Conservation (phyloP, 1,140 invertebrate genomes). For the Trachymyrmex septentrionalis region DNA sequence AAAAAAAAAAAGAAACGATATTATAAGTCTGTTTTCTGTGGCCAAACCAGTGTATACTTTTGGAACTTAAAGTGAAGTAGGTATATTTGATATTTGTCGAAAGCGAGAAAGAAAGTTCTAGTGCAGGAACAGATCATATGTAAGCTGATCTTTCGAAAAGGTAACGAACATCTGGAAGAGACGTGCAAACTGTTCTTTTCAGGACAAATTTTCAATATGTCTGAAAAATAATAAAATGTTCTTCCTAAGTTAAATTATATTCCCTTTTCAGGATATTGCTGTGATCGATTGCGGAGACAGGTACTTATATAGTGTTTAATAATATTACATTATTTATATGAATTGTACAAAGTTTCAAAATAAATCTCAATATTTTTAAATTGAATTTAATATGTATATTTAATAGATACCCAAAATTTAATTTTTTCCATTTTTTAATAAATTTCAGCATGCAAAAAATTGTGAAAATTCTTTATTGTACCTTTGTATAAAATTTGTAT, state of each 20-base stretch:
- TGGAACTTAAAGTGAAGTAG: too few relatives aligned
- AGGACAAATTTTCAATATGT: slow-evolving; percentile 28
- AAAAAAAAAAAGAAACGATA: not conserved
- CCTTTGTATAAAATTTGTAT: not conserved
- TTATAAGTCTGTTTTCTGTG: not conserved
- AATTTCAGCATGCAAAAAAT: too few relatives aligned
- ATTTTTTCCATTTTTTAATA: not conserved
- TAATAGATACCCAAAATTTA: too few relatives aligned
- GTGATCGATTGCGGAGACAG: not conserved
- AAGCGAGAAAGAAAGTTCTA: too few relatives aligned
- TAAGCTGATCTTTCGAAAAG: slow-evolving; percentile 7
- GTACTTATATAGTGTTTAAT: slow-evolving; percentile 31
- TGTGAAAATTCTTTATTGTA: not conserved
- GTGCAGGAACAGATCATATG: too few relatives aligned
- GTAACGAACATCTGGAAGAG: slow-evolving; percentile 32
- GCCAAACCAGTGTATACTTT: too few relatives aligned
- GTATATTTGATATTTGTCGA: too few relatives aligned
- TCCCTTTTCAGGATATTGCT: slow-evolving; percentile 8
- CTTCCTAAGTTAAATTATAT: not conserved
- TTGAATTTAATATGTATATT: not conserved
- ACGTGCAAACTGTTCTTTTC: slow-evolving; percentile 14
- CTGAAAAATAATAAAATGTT: slow-evolving; percentile 23
- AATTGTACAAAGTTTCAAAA: not conserved
- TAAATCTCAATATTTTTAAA: not conserved
- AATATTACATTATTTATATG: not conserved